Conservation (phyloP, 92 coral and sea anemone species). For the Paragorgia papillata region DNA sequence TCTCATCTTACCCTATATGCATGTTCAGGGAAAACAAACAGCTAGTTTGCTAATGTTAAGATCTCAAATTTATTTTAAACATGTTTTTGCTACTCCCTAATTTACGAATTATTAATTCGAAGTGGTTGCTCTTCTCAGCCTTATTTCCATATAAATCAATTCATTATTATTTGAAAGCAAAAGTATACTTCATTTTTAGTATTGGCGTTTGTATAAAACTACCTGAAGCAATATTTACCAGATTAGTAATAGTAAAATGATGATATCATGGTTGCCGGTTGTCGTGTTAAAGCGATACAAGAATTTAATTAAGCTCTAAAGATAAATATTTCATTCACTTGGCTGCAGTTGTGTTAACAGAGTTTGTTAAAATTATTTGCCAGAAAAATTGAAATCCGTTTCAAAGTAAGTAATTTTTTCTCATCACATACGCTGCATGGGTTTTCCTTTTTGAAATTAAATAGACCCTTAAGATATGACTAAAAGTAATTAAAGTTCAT, state of each 20-base stretch:
- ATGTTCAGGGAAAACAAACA: no score
- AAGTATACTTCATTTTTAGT: slow-evolving; percentile 6
- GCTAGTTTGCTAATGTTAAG: no score
- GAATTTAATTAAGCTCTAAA: slow-evolving; percentile 30
- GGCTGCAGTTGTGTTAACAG: slow-evolving; percentile 39
- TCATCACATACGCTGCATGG: neutral
- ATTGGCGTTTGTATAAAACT: neutral
- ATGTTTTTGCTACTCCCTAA: no score
- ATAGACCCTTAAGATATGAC: slow-evolving; percentile 2
- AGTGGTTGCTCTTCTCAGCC: neutral
- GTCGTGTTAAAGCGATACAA: slow-evolving; percentile 35
- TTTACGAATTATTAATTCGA: no score
- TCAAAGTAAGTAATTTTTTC: neutral
- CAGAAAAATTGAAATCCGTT: neutral
- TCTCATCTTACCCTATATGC: no score
- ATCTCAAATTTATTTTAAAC: no score
- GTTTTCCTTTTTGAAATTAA: neutral
- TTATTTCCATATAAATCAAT: slow-evolving; percentile 34
- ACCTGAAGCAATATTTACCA: slow-evolving; percentile 40
- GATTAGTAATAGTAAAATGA: slow-evolving; percentile 17
- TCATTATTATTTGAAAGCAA: no score
- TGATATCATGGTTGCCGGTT: slow-evolving; percentile 22
- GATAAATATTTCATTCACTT: slow-evolving; percentile 13
- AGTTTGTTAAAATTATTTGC: slow-evolving; percentile 12
- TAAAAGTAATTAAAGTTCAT: slow-evolving; percentile 33